Conservation (phyloP, 1,140 invertebrate genomes). For the Ectropis grisescens region DNA sequence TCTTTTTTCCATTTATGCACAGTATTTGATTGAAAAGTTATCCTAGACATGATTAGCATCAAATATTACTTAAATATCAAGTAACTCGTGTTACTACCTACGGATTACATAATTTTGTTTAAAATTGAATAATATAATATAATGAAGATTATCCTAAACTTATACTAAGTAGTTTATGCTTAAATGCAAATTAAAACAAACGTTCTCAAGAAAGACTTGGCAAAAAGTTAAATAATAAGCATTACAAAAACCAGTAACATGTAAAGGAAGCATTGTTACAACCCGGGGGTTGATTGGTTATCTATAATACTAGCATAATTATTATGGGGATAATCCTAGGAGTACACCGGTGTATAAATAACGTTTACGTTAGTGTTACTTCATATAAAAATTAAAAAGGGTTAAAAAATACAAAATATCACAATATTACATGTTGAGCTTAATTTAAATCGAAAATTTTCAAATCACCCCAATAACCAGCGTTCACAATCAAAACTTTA, state of each 20-base stretch:
- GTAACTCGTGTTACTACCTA: slow-evolving; percentile 50
- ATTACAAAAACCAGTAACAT: slow-evolving; percentile 51
- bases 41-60: neutral
- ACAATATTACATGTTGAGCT: slow-evolving; percentile 69
- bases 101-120: slow-evolving; percentile 47
- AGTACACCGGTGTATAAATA: slow-evolving; percentile 51
- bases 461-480: slow-evolving; percentile 28
- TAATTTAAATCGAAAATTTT: slow-evolving; percentile 55
- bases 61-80: slow-evolving; percentile 12
- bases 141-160: slow-evolving; percentile 50
- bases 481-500: slow-evolving; percentile 13
- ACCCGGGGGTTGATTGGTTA: slow-evolving; percentile 20
- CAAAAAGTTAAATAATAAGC: slow-evolving; percentile 59
- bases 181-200: slow-evolving; percentile 48
- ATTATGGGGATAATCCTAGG: too few species aligned
- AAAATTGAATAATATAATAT: slow-evolving; percentile 56
- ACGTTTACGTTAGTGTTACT: slow-evolving; percentile 41
- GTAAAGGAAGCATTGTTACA: slow-evolving; percentile 55
- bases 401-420: slow-evolving; percentile 67
- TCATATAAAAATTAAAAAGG: slow-evolving; percentile 51
- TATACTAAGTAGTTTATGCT: slow-evolving; percentile 45
- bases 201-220: slow-evolving; percentile 30
- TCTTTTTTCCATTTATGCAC: slow-evolving; percentile 7
- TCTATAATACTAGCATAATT: too few species aligned
- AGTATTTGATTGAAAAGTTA: slow-evolving; percentile 1